Conservation (phyloP, 2,888 invertebrate species). For the Noctua comes region DNA sequence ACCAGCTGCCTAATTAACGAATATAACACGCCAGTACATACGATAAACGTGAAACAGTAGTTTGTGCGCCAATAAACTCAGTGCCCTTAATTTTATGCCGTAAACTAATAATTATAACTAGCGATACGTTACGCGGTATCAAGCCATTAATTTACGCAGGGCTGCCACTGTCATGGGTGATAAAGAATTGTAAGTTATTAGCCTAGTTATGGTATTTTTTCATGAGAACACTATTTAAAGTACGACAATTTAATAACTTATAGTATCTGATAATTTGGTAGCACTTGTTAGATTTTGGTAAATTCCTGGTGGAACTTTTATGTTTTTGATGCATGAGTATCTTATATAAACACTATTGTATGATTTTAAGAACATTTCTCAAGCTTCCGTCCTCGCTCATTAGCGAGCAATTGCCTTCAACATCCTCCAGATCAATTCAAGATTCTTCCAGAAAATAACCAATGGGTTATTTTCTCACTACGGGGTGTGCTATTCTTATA, state of each 20-base stretch:
- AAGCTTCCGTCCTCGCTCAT: too few species aligned
- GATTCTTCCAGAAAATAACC: too few species aligned
- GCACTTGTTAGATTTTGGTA: neutral
- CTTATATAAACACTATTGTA: neutral
- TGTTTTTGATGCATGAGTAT: neutral
- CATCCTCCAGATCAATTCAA: too few species aligned
- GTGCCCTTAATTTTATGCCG: slow-evolving; percentile 81
- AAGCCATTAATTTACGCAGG: slow-evolving; percentile 55
- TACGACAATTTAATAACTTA: neutral
- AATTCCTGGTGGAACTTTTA: neutral
- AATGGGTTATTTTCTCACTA: neutral
- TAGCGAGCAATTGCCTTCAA: too few species aligned
- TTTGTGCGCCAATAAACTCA: slow-evolving; percentile 75
- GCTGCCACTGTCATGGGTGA: slow-evolving; percentile 14
- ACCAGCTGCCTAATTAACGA: slow-evolving; percentile 53
- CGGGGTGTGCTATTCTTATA: neutral
- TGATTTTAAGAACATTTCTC: neutral
- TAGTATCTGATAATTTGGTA: neutral
- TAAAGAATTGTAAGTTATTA: slow-evolving; percentile 21
- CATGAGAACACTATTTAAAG: neutral
- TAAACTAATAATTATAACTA: slow-evolving; percentile 65
- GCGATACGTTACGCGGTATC: slow-evolving; percentile 53
- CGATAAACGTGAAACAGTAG: slow-evolving; percentile 72
- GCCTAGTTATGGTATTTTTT: neutral
- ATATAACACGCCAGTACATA: slow-evolving; percentile 42